Percentiles rank a stretch among this genome's conserved stretches.
These are phyloP conservation scores for Lasioglossum villosulum DNA, from an alignment of 2,888 invertebrate species.

Conservation along the genomic window DNA sequence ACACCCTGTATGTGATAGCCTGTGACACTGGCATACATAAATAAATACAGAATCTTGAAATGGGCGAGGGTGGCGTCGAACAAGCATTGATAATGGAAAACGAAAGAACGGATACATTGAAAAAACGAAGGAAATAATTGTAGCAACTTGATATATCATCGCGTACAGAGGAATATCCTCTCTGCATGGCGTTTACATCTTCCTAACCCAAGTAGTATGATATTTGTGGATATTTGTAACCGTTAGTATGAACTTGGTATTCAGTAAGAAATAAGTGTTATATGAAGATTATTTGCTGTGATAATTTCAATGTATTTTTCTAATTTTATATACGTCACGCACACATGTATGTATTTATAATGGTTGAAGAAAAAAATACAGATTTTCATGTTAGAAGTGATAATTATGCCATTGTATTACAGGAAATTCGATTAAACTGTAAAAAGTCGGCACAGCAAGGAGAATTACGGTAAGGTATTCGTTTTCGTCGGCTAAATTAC, in stretches of 20 bases:
- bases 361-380: constrained; percentile 5
- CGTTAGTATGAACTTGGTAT: background rate
- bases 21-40: background rate
- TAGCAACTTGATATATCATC: background rate
- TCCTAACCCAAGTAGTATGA: constrained; percentile 38
- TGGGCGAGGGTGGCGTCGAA: background rate
- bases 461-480: background rate
- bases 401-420: constrained; percentile 26
- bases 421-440: constrained; percentile 17
- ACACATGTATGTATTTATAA: constrained; percentile 12
- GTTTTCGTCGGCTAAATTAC: background rate
- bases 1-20: too few relatives aligned
- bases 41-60: constrained; percentile 7
- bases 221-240: background rate
- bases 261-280: constrained; percentile 6
- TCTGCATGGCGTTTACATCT: constrained; percentile 8
- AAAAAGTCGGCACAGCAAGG: background rate
- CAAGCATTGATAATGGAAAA: background rate
- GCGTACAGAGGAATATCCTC: background rate
- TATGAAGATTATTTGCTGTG: background rate
- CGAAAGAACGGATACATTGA: background rate
- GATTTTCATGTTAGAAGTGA: background rate
- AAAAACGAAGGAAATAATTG: constrained; percentile 4
- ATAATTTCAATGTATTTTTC: background rate
- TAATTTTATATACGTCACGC: background rate